Conservation (phyloP, 2,888 invertebrate species). For the Agrochola macilenta region DNA sequence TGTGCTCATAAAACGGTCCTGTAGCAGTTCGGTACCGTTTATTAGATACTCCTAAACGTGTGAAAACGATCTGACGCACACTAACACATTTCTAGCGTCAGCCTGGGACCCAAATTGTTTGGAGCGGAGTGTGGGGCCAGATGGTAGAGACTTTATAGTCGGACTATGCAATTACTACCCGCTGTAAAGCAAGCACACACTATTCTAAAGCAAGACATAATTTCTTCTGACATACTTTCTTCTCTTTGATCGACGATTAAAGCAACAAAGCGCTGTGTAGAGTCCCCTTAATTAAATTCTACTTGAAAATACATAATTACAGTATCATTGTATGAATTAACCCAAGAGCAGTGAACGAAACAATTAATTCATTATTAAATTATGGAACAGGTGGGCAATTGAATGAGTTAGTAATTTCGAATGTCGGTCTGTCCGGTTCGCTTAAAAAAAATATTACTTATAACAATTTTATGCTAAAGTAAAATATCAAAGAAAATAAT, state of each 20-base stretch:
- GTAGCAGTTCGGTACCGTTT: slow-evolving; percentile 40
- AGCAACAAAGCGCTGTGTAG: slow-evolving; percentile 20
- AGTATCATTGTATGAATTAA: slow-evolving; percentile 37
- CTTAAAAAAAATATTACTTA: slow-evolving; percentile 17
- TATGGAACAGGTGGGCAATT: slow-evolving; percentile 27
- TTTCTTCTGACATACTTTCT: slow-evolving; percentile 54
- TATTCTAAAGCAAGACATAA: slow-evolving; percentile 46
- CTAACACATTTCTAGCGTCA: slow-evolving; percentile 20
- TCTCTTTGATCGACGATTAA: slow-evolving; percentile 39
- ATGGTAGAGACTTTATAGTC: slow-evolving; percentile 60
- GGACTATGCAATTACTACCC: slow-evolving; percentile 63
- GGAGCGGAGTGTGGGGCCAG: slow-evolving; percentile 50
- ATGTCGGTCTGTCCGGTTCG: slow-evolving; percentile 15
- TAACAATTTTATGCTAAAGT: neutral
- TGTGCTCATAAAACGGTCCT: slow-evolving; percentile 41
- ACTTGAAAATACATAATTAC: slow-evolving; percentile 33
- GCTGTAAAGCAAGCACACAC: slow-evolving; percentile 47
- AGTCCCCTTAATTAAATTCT: slow-evolving; percentile 20
- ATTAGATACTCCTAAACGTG: slow-evolving; percentile 44
- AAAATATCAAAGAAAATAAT: slow-evolving; percentile 30
- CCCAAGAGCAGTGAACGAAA: slow-evolving; percentile 26
- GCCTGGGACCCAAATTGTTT: slow-evolving; percentile 47
- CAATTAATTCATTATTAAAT: slow-evolving; percentile 53
- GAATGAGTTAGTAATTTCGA: slow-evolving; percentile 42
- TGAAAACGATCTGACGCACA: slow-evolving; percentile 56